Base-by-base conservation (phyloP, 2,113 vertebrate genomes). In the Thunnus maccoyii region DNA sequence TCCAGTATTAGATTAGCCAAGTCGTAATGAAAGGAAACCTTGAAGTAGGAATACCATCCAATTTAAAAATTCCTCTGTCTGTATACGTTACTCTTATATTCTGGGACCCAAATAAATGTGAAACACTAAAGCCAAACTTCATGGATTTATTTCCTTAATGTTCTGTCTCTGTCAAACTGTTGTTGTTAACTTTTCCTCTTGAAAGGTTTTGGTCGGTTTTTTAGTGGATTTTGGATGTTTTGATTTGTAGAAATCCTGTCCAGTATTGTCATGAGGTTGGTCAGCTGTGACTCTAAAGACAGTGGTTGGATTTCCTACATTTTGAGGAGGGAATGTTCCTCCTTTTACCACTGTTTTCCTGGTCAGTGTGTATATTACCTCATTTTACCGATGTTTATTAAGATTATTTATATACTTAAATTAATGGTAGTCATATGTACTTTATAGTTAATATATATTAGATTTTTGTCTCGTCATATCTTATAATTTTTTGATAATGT, bases 1-100 rank as follows among this genome's bases (percentile, higher is more conserved):
- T 76, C 27, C 62, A 70, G 15, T 36, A 88, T 78, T 78, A 69
- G 63, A 86, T 88, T 82, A 86, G 64, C 63, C 44, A 25, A 65
- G 69, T 32, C 7, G 36, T 41, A 83, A 67, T 83, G 65, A 80
- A 77, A 69, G 65, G 44, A 78, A 81, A 73, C 52, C 52, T 84
- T 70, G 36, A 75, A 73, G 75, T 56, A 30, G 64, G 58, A 78
- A 80, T 2, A 72, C 51, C 66, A 57, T 16, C 66, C 60, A 47
- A 68, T 65, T 73, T 55, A 88, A 67, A 75, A 63, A 82, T 67
- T 82, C 84, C 80, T 70, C 70, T 71, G 63, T 54, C 36, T 41
- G 36, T 41, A 70, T 62, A 17, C 63, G 20, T 61, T 60, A 48
- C 36, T 60, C 25, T 15, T 46, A 60, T 52, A 16, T 18, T 52